Percentiles rank a stretch among this genome's conserved stretches.
These are phyloP conservation scores for Sebastes vulpes DNA, from an alignment of 2,797 vertebrate species.

Conservation along the genomic window DNA sequence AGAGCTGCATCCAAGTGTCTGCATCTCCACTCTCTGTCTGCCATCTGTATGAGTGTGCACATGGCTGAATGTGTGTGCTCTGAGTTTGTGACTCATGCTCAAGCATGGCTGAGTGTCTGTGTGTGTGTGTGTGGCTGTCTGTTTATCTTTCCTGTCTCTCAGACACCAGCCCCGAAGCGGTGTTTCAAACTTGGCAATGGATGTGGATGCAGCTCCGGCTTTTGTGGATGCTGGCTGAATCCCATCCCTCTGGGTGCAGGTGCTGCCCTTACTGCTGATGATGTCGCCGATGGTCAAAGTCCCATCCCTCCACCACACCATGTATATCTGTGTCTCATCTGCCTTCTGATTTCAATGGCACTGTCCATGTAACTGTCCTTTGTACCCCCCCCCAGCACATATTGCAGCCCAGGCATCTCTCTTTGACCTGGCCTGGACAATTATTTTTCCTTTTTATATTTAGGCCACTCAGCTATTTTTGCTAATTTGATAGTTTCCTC, in stretches of 20 bases:
- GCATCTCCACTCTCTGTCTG: slow-evolving; percentile 65
- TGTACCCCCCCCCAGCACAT: not conserved
- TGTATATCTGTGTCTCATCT: not conserved
- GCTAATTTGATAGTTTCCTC: not conserved
- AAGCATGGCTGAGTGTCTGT: slow-evolving; percentile 51
- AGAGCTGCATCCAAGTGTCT: slow-evolving; percentile 62
- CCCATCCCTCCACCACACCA: not conserved
- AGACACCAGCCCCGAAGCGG: slow-evolving; percentile 58
- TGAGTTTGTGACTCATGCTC: slow-evolving; percentile 69
- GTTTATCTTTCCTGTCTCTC: slow-evolving; percentile 65
- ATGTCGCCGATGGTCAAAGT: not conserved
- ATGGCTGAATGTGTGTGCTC: slow-evolving; percentile 72
- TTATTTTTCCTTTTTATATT: not conserved
- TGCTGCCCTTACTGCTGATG: slow-evolving; percentile 10
- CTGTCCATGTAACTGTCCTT: not conserved
- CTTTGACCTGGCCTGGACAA: not conserved
- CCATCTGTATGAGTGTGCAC: slow-evolving; percentile 74
- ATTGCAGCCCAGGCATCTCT: not conserved
- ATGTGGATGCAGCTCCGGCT: slow-evolving; percentile 39
- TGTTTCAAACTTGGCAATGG: slow-evolving; percentile 52
- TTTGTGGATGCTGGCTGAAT: slow-evolving; percentile 35
- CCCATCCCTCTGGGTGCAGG: slow-evolving; percentile 21
- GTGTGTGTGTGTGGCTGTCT: slow-evolving; percentile 40
- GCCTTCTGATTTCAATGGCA: not conserved
- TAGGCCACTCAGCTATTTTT: not conserved